A percentile compares a stretch with the other conserved stretches of the same genome.
phyloP scores from a whole-genome alignment of 2,888 invertebrate genomes.

The Ophion ellenae region DNA sequence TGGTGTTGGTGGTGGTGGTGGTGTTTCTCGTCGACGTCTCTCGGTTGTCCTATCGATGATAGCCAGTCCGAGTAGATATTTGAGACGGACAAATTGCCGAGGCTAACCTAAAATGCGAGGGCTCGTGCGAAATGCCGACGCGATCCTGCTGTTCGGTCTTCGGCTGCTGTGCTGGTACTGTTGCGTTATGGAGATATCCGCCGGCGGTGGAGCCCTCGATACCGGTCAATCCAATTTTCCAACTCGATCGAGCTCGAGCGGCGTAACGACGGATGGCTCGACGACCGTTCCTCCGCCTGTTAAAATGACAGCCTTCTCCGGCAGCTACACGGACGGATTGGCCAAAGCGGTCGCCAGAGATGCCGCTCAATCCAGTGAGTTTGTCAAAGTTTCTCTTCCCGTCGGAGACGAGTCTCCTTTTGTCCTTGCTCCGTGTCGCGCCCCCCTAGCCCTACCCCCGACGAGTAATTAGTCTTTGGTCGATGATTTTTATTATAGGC shows the following conservation, averaged over 20 bases:
- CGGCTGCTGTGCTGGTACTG: constrained; percentile 76
- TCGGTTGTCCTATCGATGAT: background rate
- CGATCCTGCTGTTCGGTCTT: constrained; percentile 77
- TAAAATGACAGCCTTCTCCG: constrained; percentile 77
- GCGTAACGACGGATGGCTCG: constrained; percentile 50
- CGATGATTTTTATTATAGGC: constrained; percentile 69
- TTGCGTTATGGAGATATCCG: constrained; percentile 72
- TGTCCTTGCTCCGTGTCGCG: background rate
- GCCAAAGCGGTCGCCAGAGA: constrained; percentile 86
- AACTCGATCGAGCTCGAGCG: constrained; percentile 17
- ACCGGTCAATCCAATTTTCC: constrained; percentile 69
- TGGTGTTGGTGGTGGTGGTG: background rate
- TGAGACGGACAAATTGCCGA: constrained; percentile 25
- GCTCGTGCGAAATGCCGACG: constrained; percentile 76
- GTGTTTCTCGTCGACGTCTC: background rate
- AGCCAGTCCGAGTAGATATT: constrained; percentile 1
- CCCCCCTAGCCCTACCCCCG: background rate
- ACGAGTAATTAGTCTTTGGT: constrained; percentile 64
- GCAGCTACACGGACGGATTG: constrained; percentile 85
- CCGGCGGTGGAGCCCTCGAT: constrained; percentile 82
- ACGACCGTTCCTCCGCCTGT: constrained; percentile 69
- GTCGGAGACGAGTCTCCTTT: background rate
- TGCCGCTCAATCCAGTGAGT: constrained; percentile 84
- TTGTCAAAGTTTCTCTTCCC: background rate
- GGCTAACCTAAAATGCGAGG: constrained; percentile 81